Evolutionary conservation across 2,113 vertebrate species (phyloP), one percentile per base, ranked within the genome.

Genomic region (Anser cygnoides): DNA sequence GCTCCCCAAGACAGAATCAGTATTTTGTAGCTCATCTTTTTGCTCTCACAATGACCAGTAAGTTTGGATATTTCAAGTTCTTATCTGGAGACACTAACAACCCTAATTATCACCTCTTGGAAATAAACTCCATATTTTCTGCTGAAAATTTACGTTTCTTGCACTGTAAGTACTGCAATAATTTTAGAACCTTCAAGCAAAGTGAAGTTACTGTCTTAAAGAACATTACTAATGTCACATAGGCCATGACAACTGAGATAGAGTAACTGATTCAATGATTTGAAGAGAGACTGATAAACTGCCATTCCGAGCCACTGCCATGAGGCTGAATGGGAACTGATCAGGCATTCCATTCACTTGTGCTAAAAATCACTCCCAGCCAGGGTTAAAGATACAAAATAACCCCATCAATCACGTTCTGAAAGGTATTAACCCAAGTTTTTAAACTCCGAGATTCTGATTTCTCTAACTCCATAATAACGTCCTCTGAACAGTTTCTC

Each of bases 381-480:
- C 84, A 92, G 41, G 41, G 66, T 57, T 74, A 35, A 63, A 75
- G 18, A 67, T 10, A 75, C 1, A 4, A 35, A 76, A 46, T 54
- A 18, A 3, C 6, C 10, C 33, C 61, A 57, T 25, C 50, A 54
- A n/a, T 43, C 44, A 31, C 4, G 13, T 59, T 75, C 65, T 75
- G 46, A 92, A 73, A 65, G 46, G 29, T n/a, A 87, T 82, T 37
- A 28, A 75, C 70, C 65, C 43, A 58, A 39, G 26, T 33, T 90
- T 81, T 90, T 62, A 84, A 92, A n/a, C 57, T 87, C 86, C 0
- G 11, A 93, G 80, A 63, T 35, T 26, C 35, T 26, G 39, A 72
- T 65, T 91, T 37, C 44, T 92, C 93, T 71, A 77, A 81, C 87
- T 89, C 77, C 84, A 43, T 57, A 81, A 41, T 50, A 90, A 84